A percentile compares a stretch with the other conserved stretches of the same genome.
Conservation (phyloP, 2,888 invertebrate species). For the Sarcophaga subvicina region DNA sequence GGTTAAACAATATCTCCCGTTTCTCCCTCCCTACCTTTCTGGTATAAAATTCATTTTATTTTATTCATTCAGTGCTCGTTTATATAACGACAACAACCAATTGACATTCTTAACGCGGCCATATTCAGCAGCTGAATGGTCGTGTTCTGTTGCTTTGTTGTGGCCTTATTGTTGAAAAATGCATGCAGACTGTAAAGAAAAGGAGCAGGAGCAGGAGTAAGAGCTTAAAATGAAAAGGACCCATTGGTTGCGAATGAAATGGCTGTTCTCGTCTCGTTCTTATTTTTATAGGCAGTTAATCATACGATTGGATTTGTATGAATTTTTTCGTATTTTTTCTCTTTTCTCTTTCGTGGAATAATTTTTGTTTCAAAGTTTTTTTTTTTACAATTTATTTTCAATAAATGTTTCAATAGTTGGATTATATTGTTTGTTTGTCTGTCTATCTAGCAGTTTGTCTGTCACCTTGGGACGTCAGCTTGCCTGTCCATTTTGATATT, state of each 20-base stretch:
- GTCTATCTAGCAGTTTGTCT: no score
- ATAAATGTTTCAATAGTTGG: not conserved
- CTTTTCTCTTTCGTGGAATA: not conserved
- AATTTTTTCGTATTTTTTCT: not conserved
- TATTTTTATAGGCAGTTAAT: conserved; percentile 48
- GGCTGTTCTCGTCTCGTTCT: not conserved
- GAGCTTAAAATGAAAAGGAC: no score
- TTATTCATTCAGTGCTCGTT: no score
- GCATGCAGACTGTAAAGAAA: not conserved
- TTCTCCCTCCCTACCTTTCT: no score
- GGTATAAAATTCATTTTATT: no score
- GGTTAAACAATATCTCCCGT: no score
- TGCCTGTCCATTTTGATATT: no score
- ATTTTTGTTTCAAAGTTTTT: not conserved
- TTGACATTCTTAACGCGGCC: no score
- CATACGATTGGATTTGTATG: conserved; percentile 14
- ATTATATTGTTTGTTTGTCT: no score
- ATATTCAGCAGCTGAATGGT: not conserved
- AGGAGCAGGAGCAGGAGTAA: not conserved
- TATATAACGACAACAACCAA: no score
- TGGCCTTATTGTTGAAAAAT: not conserved
- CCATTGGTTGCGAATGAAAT: no score
- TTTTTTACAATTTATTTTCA: not conserved
- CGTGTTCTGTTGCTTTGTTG: not conserved
- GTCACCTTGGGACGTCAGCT: no score